phyloP scores from a whole-genome alignment of 2,113 vertebrate genomes.

The Ancistrus triradiatus region DNA sequence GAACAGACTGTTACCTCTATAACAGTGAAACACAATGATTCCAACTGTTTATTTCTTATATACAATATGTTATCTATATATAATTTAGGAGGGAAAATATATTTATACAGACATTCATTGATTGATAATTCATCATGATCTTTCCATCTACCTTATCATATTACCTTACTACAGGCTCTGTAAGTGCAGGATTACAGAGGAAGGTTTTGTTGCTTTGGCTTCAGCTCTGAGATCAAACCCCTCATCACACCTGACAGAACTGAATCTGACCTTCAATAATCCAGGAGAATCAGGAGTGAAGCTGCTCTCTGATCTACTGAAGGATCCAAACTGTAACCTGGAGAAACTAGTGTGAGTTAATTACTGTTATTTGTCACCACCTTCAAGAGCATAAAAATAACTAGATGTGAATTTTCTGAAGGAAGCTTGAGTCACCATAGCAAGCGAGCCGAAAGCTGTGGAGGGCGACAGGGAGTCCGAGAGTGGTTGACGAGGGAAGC shows the following conservation, averaged over 20 bases:
- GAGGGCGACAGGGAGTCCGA: no score
- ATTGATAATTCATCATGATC: background rate
- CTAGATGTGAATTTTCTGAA: background rate
- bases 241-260: slow-evolving; percentile 8
- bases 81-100: no score
- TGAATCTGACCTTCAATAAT: background rate
- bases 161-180: background rate
- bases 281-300: background rate
- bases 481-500: no score
- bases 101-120: background rate
- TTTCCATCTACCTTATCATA: background rate
- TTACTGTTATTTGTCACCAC: no score
- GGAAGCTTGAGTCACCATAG: no score
- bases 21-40: no score
- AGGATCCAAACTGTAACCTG: slow-evolving; percentile 19
- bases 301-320: background rate
- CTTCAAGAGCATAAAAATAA: no score
- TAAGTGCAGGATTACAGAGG: slow-evolving; percentile 4
- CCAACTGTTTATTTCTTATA: no score
- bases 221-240: slow-evolving; percentile 3
- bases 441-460: no score
- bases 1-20: no score
- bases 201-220: slow-evolving; percentile 1
- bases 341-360: background rate
- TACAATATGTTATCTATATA: no score